Evolutionary conservation across 2,113 vertebrate species (phyloP).

Genomic region (Oenanthe oenanthe): DNA sequence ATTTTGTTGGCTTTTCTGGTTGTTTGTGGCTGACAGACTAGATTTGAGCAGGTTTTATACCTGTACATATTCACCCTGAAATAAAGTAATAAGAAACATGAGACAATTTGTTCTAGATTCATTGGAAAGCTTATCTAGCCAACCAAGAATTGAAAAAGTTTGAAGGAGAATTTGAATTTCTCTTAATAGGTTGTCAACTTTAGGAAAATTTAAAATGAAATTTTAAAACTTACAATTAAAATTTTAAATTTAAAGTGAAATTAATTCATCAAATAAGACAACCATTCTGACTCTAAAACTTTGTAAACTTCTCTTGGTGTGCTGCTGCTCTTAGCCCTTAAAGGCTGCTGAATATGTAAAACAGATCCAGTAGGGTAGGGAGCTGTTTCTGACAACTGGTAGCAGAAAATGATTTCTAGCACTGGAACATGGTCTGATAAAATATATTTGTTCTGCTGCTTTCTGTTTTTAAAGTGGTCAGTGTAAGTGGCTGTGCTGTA

Average conservation of each 20-base stretch:
- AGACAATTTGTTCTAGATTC: background rate
- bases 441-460: background rate
- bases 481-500: background rate
- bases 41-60: background rate
- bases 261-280: background rate
- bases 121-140: background rate
- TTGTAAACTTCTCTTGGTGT: background rate
- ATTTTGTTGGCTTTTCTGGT: background rate
- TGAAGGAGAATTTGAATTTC: background rate
- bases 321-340: background rate
- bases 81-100: background rate
- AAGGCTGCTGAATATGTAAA: background rate
- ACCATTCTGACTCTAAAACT: background rate
- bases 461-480: background rate
- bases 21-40: background rate
- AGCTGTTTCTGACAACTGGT: background rate
- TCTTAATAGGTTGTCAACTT: background rate
- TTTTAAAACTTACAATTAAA: too few species aligned
- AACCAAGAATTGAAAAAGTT: background rate
- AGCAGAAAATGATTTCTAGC: background rate
- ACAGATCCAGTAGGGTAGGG: background rate
- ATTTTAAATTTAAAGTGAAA: background rate
- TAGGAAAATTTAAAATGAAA: background rate
- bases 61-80: background rate
- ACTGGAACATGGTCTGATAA: background rate